Percentiles rank a stretch among this genome's conserved stretches.
These are phyloP conservation scores for Balearica regulorum DNA, from an alignment of 2,797 vertebrate species.

Conservation along the genomic window DNA sequence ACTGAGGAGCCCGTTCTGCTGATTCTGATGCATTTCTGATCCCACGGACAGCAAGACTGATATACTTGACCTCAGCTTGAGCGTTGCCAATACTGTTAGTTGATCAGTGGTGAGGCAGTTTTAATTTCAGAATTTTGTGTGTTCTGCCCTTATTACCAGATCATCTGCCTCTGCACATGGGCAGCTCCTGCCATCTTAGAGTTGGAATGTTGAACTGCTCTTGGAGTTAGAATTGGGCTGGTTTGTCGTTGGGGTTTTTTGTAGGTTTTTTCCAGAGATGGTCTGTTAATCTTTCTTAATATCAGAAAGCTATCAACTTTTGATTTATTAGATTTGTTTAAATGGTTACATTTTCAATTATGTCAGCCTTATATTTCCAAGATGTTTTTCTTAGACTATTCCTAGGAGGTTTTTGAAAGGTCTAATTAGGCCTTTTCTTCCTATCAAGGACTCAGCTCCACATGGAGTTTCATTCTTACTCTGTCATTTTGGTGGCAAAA, in stretches of 20 bases:
- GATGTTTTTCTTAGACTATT: background rate
- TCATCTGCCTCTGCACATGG: background rate
- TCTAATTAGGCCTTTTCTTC: background rate
- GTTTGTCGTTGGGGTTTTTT: no score
- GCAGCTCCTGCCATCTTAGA: background rate
- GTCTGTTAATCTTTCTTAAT: background rate
- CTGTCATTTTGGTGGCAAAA: background rate
- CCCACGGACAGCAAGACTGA: background rate
- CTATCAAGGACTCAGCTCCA: background rate
- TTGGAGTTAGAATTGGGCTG: background rate
- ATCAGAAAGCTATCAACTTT: background rate
- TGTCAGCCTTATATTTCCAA: background rate
- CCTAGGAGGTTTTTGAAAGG: background rate
- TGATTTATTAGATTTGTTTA: background rate
- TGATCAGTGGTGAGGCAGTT: background rate
- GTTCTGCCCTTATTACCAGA: background rate
- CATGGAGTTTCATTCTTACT: background rate
- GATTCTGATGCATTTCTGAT: background rate
- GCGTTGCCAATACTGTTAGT: background rate
- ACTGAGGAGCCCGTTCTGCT: background rate
- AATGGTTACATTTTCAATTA: background rate
- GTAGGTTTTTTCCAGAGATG: background rate
- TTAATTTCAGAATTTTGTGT: background rate
- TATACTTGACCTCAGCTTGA: background rate
- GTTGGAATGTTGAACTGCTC: background rate